Base-by-base conservation (phyloP, 2,797 vertebrate genomes). In the Zalophus californianus region DNA sequence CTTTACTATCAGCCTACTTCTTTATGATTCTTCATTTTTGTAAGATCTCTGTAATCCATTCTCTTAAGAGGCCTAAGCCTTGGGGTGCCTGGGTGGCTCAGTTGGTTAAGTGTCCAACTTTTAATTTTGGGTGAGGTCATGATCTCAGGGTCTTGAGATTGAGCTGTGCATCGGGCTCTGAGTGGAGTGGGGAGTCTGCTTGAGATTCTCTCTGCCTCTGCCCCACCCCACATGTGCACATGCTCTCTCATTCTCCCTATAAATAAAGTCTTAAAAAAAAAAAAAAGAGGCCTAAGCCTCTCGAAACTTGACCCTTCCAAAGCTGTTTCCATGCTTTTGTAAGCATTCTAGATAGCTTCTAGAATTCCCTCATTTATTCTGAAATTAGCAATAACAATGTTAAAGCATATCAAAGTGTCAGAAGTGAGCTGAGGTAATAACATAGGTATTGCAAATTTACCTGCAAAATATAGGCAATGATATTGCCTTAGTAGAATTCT, bases 1-100 rank as follows among this genome's bases (percentile, higher is more conserved):
- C 95, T 89, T 96, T 98, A 97, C 86, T 98, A 72, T 98, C 96
- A 98, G 94, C 82, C 95, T 98, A 86, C 80, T 95, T 96, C 93
- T 98, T 98, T 91, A 97, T 98, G 97, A 97, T 96, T 98, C 96
- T 98, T 98, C 96, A 97, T 94, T 98, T 98, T 98, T 98, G 91
- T 98, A 98, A 98, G 92, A 97, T 98, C 92, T 98, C 54, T 90
- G 68, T 96, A 98, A 98, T 98, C 91, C 92, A 96, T 98, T 98
- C 95, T 98, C 86, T 98, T 95, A 98, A 97, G 97, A 98, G 93
- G 94, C 95, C 98, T 97, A 68, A 35, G n/a, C 66, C 66, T 68
- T 68, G n/a, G 4, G 18, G 18, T 0, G 0, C n/a, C n/a, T 35
- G 66, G 66, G n/a, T 68, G n/a, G 66, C n/a, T 68, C n/a, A 10